These are phyloP conservation scores for Hipposideros larvatus DNA, from an alignment of 2,797 vertebrate species.

Conservation along the genomic window DNA sequence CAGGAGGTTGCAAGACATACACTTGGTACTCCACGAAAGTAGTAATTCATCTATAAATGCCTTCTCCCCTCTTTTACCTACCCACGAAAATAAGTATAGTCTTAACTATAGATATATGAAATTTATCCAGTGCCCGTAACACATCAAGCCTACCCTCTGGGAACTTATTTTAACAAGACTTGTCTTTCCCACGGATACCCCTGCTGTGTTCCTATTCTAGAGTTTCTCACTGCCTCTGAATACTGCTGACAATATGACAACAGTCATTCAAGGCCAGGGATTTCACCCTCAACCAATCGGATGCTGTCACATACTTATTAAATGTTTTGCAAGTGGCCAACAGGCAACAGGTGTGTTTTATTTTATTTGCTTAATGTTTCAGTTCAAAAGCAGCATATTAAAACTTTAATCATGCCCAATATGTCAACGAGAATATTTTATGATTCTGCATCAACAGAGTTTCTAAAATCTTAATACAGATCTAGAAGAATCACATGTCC, in stretches of 20 bases:
- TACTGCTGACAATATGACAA: background rate
- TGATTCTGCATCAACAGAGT: background rate
- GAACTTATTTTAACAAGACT: conserved; percentile 7
- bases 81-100: background rate
- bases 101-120: background rate
- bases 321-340: conserved; percentile 16
- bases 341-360: conserved; percentile 47
- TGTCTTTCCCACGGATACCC: background rate
- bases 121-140: background rate
- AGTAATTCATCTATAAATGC: conserved; percentile 3
- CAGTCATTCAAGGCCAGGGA: background rate
- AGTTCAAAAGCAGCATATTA: conserved; percentile 17
- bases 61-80: background rate
- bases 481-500: background rate
- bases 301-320: conserved; percentile 22
- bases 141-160: background rate
- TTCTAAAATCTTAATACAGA: background rate
- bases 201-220: background rate
- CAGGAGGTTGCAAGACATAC: background rate
- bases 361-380: conserved; percentile 46
- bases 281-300: background rate
- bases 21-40: background rate
- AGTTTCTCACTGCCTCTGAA: background rate
- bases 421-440: background rate
- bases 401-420: background rate